Conservation (phyloP, 2,888 invertebrate species). For the Polydrusus pterygomalis region DNA sequence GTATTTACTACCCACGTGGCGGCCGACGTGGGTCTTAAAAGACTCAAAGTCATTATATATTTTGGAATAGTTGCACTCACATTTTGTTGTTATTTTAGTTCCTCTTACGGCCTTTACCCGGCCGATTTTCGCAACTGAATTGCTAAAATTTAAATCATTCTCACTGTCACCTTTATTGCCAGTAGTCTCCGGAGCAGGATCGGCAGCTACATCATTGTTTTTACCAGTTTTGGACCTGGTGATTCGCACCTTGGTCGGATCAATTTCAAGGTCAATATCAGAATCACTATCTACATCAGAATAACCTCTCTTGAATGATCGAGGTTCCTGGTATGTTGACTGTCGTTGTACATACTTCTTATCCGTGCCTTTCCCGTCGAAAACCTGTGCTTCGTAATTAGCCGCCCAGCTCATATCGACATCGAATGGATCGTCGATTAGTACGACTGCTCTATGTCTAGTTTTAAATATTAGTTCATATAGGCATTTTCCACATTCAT, state of each 20-base stretch:
- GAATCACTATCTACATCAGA: constrained; percentile 2
- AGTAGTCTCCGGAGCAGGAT: not conserved
- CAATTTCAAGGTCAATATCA: not conserved
- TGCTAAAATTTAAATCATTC: no score
- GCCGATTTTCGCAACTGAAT: no score
- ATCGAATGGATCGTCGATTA: not conserved
- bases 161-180: not conserved
- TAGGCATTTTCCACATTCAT: constrained; percentile 1
- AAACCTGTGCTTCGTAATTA: not conserved
- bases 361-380: not conserved
- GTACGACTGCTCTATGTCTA: no score
- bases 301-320: not conserved
- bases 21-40: not conserved
- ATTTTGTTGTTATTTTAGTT: not conserved
- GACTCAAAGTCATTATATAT: no score
- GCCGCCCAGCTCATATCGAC: not conserved
- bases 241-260: no score
- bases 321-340: not conserved
- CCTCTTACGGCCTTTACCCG: no score
- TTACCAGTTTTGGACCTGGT: not conserved
- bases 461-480: constrained; percentile 9
- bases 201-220: not conserved
- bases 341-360: not conserved
- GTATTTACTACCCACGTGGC: constrained; percentile 6
- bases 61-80: not conserved